phyloP scores from a whole-genome alignment of 1,140 invertebrate species.

The Brachionus plicatilis region DNA sequence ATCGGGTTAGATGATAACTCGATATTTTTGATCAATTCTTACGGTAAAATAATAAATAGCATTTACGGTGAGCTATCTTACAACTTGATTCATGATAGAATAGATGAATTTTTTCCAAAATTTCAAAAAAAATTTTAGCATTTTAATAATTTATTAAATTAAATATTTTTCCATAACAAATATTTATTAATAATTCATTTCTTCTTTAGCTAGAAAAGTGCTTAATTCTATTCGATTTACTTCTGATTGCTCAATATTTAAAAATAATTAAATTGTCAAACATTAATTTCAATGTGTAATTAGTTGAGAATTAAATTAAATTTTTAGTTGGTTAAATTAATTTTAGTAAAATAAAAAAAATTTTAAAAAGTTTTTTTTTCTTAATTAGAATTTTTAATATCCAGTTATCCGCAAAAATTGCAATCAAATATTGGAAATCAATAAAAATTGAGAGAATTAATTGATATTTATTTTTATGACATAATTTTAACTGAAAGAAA shows the following conservation, averaged over 20 bases:
- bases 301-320: background rate
- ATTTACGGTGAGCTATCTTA: background rate
- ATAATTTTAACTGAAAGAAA: no score
- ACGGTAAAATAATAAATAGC: constrained; percentile 59
- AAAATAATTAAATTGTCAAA: background rate
- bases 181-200: no score
- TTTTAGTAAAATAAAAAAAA: background rate
- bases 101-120: constrained; percentile 17
- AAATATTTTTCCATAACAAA: no score
- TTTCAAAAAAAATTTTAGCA: background rate
- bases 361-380: background rate
- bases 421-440: no score
- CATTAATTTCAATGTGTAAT: background rate
- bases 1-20: constrained; percentile 89
- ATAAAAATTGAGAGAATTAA: no score
- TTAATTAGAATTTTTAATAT: background rate
- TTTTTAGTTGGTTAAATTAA: background rate
- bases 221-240: background rate
- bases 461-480: no score
- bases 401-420: background rate
- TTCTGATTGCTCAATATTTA: background rate
- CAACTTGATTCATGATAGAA: background rate
- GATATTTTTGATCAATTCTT: constrained; percentile 97
- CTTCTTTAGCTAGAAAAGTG: background rate
- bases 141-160: background rate